Evolutionary conservation across 2,888 invertebrate genomes (phyloP).

Genomic region (Amphipoea lucens): DNA sequence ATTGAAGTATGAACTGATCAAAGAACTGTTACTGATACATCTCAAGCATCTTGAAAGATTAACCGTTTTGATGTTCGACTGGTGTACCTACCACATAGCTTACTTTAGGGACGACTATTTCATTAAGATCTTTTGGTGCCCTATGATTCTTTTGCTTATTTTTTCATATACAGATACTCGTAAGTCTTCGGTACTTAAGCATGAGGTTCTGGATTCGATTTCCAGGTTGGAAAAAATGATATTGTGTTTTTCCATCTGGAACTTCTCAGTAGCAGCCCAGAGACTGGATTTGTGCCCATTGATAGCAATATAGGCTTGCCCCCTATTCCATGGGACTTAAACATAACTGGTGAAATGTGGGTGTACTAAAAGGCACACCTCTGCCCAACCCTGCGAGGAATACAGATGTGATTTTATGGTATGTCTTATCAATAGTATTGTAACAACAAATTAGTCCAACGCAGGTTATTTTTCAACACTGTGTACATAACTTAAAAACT

Average conservation of each 20-base stretch:
- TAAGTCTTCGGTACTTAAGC: not conserved
- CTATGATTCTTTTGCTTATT: too few species aligned
- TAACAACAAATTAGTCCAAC: constrained; percentile 1
- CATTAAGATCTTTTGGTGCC: not conserved
- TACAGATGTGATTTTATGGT: not conserved
- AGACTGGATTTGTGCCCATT: not conserved
- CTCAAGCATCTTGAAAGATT: constrained; percentile 24
- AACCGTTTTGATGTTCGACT: constrained; percentile 11
- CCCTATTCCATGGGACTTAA: too few species aligned
- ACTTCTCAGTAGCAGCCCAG: not conserved
- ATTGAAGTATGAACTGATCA: constrained; percentile 45
- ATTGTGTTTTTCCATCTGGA: not conserved
- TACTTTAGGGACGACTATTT: constrained; percentile 5
- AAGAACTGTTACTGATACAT: constrained; percentile 39
- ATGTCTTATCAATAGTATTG: constrained; percentile 1
- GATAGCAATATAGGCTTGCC: not conserved
- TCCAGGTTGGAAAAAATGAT: not conserved
- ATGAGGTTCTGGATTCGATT: not conserved
- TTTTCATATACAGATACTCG: too few species aligned
- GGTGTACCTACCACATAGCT: not conserved
- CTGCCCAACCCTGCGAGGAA: not conserved
- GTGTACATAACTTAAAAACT: constrained; percentile 37
- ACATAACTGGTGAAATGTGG: not conserved
- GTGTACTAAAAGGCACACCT: not conserved
- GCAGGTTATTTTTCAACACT: constrained; percentile 20